Base-by-base conservation (phyloP, 2,113 vertebrate species). In the Eclectus roratus region DNA sequence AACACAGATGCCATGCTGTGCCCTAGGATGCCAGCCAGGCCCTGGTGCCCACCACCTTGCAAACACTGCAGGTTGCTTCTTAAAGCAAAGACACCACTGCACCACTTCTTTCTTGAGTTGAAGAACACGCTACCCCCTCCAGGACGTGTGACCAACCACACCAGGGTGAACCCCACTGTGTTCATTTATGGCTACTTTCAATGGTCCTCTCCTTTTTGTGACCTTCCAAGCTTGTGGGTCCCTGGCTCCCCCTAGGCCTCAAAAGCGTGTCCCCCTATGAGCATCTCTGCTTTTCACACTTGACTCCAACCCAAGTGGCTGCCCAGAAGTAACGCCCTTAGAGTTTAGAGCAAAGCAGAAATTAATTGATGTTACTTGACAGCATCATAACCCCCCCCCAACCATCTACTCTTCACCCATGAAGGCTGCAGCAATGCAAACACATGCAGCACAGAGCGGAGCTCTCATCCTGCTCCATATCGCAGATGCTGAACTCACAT, bases 111-210 rank as follows among this genome's bases (percentile, higher is more conserved):
- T 39, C 33, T 18, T 5, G 17, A 50, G 35, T 43, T 69, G 72
- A 73, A 77, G 53, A 44, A 66, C 28, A 12, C 78, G 10, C 49
- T 37, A 66, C 7, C 28, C 46, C 16, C 65, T 60, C 58, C 72
- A 84, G 35, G 35, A 89, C 0, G 1, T 1, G 5, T 11, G 8
- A 64, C 33, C 43, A 56, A 7, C 11, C 58, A 27, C 20, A 19
- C 2, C 0, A 0, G 1, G 6, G 52, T 3, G 19, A 20, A 53
- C 21, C 21, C 56, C 72, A 60, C 23, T 3, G 16, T 58, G 19
- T 8, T 76, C 13, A 39, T 55, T 76, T 47, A 65, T 64, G 52
- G 12, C 0, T 68, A 71, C 11, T 33, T 80, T 88, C 52, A 72
- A 18, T 0, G 25, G 17, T 61, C 35, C 23, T 80, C 39, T 80